phyloP scores from a whole-genome alignment of 2,888 invertebrate genomes.

The Scaptomyza cyrtandrae region DNA sequence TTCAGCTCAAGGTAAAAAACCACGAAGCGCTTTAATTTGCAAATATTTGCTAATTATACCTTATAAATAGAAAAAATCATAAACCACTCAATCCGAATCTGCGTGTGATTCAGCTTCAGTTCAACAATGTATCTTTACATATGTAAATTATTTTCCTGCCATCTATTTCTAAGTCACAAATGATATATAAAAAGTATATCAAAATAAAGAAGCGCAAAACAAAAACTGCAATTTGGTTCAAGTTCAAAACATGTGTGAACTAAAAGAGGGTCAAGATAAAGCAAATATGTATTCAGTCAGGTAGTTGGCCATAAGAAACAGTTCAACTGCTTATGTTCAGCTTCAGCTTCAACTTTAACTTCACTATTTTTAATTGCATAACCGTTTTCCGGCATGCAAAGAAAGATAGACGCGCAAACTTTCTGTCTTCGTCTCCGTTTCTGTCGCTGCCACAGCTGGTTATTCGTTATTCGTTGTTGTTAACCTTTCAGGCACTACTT shows the following conservation, averaged over 20 bases:
- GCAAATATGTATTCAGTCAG: background rate
- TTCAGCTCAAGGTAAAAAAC: slow-evolving; percentile 50
- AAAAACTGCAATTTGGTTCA: slow-evolving; percentile 66
- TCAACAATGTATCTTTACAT: slow-evolving; percentile 33
- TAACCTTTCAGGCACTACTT: background rate
- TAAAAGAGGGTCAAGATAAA: slow-evolving; percentile 68
- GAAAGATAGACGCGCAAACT: slow-evolving; percentile 1
- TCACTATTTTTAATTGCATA: slow-evolving; percentile 38
- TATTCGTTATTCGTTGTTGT: too few relatives aligned
- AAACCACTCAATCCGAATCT: slow-evolving; percentile 29
- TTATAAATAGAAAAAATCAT: slow-evolving; percentile 25
- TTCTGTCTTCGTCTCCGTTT: background rate
- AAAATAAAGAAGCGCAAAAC: slow-evolving; percentile 33
- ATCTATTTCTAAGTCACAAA: slow-evolving; percentile 48
- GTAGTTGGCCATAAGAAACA: slow-evolving; percentile 50
- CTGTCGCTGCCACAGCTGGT: too few relatives aligned
- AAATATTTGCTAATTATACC: slow-evolving; percentile 77
- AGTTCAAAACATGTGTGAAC: slow-evolving; percentile 64
- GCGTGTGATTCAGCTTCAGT: slow-evolving; percentile 38
- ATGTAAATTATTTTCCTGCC: slow-evolving; percentile 70
- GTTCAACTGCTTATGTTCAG: slow-evolving; percentile 61
- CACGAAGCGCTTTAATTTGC: slow-evolving; percentile 55
- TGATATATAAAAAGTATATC: slow-evolving; percentile 30
- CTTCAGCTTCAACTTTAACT: slow-evolving; percentile 4
- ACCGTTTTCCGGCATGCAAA: slow-evolving; percentile 41